These are phyloP conservation scores for Ichneumoninae sp. DNA, from an alignment of 2,888 invertebrate species.

Conservation along the genomic window DNA sequence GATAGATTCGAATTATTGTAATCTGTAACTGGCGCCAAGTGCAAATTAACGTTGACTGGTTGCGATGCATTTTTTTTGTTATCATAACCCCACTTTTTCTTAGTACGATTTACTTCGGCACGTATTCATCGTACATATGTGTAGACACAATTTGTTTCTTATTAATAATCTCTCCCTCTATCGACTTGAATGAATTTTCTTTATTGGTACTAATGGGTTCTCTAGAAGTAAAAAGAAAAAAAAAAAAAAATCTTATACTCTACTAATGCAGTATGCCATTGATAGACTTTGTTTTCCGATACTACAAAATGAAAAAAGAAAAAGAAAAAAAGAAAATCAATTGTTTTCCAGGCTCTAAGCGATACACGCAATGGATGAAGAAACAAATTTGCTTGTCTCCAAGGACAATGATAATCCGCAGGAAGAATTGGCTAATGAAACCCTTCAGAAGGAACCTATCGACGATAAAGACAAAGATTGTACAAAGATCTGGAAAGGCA, in stretches of 20 bases:
- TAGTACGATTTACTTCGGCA: not conserved
- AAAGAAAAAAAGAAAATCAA: not conserved
- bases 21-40: not conserved
- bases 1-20: not conserved
- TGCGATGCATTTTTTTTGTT: conserved; percentile 17
- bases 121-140: not conserved
- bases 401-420: conserved; percentile 29
- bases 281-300: not conserved
- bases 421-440: conserved; percentile 4
- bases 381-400: not conserved
- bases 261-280: not conserved
- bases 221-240: not conserved
- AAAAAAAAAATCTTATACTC: not conserved
- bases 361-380: conserved; percentile 51
- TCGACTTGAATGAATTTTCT: not conserved
- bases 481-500: not conserved
- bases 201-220: not conserved
- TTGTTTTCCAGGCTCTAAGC: conserved; percentile 39
- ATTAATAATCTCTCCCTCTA: not conserved
- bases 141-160: not conserved
- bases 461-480: conserved; percentile 27
- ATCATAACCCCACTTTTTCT: conserved; percentile 54
- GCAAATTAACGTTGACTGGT: not conserved
- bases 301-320: too few relatives aligned
- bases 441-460: not conserved